Conservation (phyloP, 2,888 invertebrate species). For the Andrena camellia region DNA sequence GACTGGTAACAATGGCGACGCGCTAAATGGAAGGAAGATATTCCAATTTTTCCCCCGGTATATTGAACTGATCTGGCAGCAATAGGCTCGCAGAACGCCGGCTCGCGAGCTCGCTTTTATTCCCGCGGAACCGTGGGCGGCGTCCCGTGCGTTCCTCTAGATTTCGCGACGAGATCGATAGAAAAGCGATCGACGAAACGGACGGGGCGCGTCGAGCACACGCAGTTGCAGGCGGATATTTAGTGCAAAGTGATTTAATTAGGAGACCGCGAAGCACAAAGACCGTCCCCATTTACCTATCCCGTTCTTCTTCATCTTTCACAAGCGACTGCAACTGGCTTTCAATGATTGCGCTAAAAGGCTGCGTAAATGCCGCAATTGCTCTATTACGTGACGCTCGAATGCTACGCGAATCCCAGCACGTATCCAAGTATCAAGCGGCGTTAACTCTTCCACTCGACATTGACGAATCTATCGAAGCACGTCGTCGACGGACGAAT, state of each 20-base stretch:
- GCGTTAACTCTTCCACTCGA: too few relatives aligned
- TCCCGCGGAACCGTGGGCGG: constrained; percentile 13
- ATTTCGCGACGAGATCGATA: constrained; percentile 25
- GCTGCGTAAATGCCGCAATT: constrained; percentile 48
- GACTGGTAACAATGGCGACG: constrained; percentile 31
- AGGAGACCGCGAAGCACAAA: constrained; percentile 5
- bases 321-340: constrained; percentile 48
- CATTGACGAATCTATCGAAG: too few relatives aligned
- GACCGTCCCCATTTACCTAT: constrained; percentile 8
- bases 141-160: neutral
- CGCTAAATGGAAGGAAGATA: constrained; percentile 36
- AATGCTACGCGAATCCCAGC: constrained; percentile 2
- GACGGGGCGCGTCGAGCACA: neutral
- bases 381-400: constrained; percentile 28
- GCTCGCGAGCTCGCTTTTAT: constrained; percentile 5
- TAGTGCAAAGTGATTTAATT: constrained; percentile 9
- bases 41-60: constrained; percentile 16
- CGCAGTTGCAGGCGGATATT: neutral
- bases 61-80: constrained; percentile 32
- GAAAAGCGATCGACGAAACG: neutral
- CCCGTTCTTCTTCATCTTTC: constrained; percentile 27
- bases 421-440: too few relatives aligned
- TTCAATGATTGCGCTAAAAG: constrained; percentile 50
- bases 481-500: too few relatives aligned
- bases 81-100: constrained; percentile 6